Conservation (phyloP, 2,888 invertebrate genomes). For the Allygus modestus region DNA sequence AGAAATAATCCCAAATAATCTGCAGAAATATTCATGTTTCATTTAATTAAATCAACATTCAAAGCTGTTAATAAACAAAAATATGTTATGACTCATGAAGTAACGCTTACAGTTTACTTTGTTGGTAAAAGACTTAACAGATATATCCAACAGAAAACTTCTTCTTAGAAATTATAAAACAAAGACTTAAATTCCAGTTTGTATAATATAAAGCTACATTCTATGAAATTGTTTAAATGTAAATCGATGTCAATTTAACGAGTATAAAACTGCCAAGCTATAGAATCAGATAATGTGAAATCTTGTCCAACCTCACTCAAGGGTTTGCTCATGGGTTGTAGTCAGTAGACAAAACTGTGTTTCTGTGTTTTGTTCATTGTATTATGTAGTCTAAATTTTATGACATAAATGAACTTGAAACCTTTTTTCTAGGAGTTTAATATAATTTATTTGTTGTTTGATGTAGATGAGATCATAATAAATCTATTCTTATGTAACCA, state of each 20-base stretch:
- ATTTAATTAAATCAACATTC: not conserved
- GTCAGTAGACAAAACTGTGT: not conserved
- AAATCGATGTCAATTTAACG: conserved; percentile 24
- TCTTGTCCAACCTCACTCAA: conserved; percentile 3
- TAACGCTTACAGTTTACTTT: too few relatives aligned
- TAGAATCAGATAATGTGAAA: conserved; percentile 6
- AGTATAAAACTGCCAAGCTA: conserved; percentile 18
- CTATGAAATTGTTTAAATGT: too few relatives aligned
- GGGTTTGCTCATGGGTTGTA: conserved; percentile 24
- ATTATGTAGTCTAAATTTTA: not conserved
- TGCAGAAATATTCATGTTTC: not conserved
- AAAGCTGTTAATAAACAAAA: too few relatives aligned
- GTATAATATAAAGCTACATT: too few relatives aligned
- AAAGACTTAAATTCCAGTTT: too few relatives aligned
- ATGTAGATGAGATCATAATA: conserved; percentile 33
- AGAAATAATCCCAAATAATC: not conserved
- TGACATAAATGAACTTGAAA: not conserved
- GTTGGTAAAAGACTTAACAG: too few relatives aligned
- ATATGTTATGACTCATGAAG: too few relatives aligned
- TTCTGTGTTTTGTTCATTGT: conserved; percentile 24
- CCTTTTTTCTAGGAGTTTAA: conserved; percentile 18
- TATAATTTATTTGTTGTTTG: conserved; percentile 43
- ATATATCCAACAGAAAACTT: too few relatives aligned
- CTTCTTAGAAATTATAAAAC: too few relatives aligned
- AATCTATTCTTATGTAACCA: conserved; percentile 30